phyloP scores from a whole-genome alignment of 2,797 vertebrate species.

The Sebastolobus altivelis region DNA sequence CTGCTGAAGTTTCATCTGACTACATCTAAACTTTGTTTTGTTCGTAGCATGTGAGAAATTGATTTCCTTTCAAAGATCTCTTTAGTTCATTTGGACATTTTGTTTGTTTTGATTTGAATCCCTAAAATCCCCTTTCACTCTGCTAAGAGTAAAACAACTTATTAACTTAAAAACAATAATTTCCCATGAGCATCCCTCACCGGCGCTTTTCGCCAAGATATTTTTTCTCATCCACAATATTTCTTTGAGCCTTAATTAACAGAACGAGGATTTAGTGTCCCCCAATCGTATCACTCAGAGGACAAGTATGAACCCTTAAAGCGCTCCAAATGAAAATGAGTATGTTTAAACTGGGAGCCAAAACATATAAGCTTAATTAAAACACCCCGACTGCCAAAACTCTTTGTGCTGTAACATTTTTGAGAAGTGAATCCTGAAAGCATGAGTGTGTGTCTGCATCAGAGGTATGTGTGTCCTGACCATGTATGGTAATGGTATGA shows the following conservation, averaged over 20 bases:
- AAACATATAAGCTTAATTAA: slow-evolving; percentile 55
- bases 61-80: slow-evolving; percentile 63
- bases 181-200: slow-evolving; percentile 71
- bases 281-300: slow-evolving; percentile 63
- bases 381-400: slow-evolving; percentile 45
- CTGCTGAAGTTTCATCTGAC: slow-evolving; percentile 22
- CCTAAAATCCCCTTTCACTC: slow-evolving; percentile 72
- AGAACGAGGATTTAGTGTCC: slow-evolving; percentile 78
- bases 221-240: slow-evolving; percentile 68
- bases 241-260: slow-evolving; percentile 76
- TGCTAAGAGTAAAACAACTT: slow-evolving; percentile 75
- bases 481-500: not conserved
- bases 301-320: slow-evolving; percentile 62
- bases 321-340: slow-evolving; percentile 64
- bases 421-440: slow-evolving; percentile 8
- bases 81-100: slow-evolving; percentile 74
- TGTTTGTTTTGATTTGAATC: slow-evolving; percentile 77
- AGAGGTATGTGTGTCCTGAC: slow-evolving; percentile 2
- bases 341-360: slow-evolving; percentile 54
- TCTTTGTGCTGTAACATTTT: slow-evolving; percentile 53
- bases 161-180: slow-evolving; percentile 82
- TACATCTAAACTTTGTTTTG: slow-evolving; percentile 58
- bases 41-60: slow-evolving; percentile 50
- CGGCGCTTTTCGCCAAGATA: slow-evolving; percentile 62
- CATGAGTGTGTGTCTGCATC: slow-evolving; percentile 25